Evolutionary conservation across 2,888 invertebrate species (phyloP), one percentile per base, ranked within the genome.

Genomic region (Laothoe populi): DNA sequence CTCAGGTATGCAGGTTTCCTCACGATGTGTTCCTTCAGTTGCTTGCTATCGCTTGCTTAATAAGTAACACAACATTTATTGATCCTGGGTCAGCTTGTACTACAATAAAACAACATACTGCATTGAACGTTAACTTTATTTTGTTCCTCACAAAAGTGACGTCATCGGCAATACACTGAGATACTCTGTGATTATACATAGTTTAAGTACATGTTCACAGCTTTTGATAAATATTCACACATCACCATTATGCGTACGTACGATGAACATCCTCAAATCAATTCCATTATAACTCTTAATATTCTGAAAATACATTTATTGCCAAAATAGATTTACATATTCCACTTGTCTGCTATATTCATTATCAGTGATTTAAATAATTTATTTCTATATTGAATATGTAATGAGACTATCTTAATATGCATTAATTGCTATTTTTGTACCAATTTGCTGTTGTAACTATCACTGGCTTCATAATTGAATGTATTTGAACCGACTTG

Each of bases 191-290:
- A 85, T 85, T 81, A 85, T 53, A 53, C 53, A 53, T 73, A 78
- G 79, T 77, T 84, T 92, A 92, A 92, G 92, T 92, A 92, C 92
- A 90, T 74, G 83, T 90, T 88, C 90, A 92, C 90, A 92, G 90
- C 90, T 87, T 88, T 77, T 74, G 76, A 83, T 83, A 84, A 86
- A 84, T 88, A 87, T 87, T 84, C 86, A 87, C 74, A 82, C 71
- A 82, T 80, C 75, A 80, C 72, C 77, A 82, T 77, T 70, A 63
- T 63, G 46, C 45, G 26, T 35, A 59, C 45, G 24, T 69, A 74
- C 70, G 79, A 73, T 78, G 72, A 74, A 72, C 70, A 72, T 63
- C 57, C 67, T 74, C 76, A 65, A 68, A 73, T 87, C 87, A 88
- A 90, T 90, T 88, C 87, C 87, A 74, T 80, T 68, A 74, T 77